Evolutionary conservation across 2,113 vertebrate species (phyloP), one percentile per base, ranked within the genome.

Genomic region (Paramisgurnus dabryanus): DNA sequence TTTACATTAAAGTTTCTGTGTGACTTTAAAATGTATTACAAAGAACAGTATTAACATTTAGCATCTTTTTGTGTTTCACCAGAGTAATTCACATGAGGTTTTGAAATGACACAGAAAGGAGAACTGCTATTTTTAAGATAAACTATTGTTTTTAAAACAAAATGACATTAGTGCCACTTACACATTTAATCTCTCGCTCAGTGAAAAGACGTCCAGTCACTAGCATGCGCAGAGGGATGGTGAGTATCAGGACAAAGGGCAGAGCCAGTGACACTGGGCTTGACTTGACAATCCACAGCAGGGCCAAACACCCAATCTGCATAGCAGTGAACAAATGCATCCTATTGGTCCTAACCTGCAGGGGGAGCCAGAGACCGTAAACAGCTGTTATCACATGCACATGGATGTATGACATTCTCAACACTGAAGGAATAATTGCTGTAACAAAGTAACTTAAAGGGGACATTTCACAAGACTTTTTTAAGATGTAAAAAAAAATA

Each of bases 171-270:
- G 11, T 8, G 10, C 49, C 49, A 66, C 91, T 85, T 92, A 98
- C 98, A 55, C 94, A 97, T 91, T 95, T 95, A 78, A 99, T 96
- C 83, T 98, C 98, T 6, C 93, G 7, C 1, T 93, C 82, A 1
- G 57, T 86, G 91, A 98, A 99, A 87, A 97, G 83, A n/a, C 7
- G 83, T 0, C 95, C 94, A 0, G 96, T 95, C 88, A 97, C 91
- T 27, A 92, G 67, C 78, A 90, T 94, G 9, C 97, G 93, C 60
- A 98, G 86, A 8, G 96, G 96, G 88, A 99, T 96, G 0, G 96
- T 99, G 87, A 99, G 94, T 88, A 99, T 98, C 81, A 99, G 96
- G 58, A 97, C 0, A 11, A 98, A 98, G 2, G 98, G 97, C 82
- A 99, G 92, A 0, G 95, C 95, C 22, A 99, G 92, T 0, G 96